phyloP scores from a whole-genome alignment of 2,888 invertebrate genomes.

The Chymomyza caudatula region DNA sequence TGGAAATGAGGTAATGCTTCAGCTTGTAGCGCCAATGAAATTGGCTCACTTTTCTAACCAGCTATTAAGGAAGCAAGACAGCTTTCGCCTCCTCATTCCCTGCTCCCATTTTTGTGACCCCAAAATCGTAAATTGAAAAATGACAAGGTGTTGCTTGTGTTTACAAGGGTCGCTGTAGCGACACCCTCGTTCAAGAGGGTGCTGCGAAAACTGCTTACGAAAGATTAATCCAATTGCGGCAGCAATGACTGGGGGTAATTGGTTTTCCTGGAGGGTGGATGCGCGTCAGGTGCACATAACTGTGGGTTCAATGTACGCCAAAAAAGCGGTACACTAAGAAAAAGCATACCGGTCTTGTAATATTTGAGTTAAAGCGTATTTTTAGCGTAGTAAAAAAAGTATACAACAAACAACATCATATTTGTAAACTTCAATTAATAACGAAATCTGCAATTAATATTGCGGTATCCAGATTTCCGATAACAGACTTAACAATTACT shows the following conservation, averaged over 20 bases:
- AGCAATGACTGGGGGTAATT: slow-evolving; percentile 36
- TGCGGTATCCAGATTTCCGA: too few relatives aligned
- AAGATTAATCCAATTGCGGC: slow-evolving; percentile 46
- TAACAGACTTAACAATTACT: too few relatives aligned
- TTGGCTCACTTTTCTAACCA: slow-evolving; percentile 26
- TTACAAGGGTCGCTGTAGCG: slow-evolving; percentile 1
- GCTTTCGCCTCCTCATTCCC: not conserved
- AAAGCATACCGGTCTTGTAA: too few relatives aligned
- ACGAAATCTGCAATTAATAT: too few relatives aligned
- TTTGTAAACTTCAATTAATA: too few relatives aligned
- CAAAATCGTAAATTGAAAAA: slow-evolving; percentile 43
- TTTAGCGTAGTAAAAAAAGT: too few relatives aligned
- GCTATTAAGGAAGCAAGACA: slow-evolving; percentile 20
- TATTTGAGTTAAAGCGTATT: too few relatives aligned
- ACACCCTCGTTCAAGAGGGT: slow-evolving; percentile 18
- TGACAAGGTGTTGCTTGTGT: slow-evolving; percentile 32
- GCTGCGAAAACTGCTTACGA: slow-evolving; percentile 36
- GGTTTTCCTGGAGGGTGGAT: slow-evolving; percentile 28
- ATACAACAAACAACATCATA: too few relatives aligned
- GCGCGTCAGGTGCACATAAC: slow-evolving; percentile 22
- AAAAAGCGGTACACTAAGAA: slow-evolving; percentile 2
- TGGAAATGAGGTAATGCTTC: slow-evolving; percentile 38
- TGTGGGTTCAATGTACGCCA: slow-evolving; percentile 42
- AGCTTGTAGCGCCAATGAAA: slow-evolving; percentile 16
- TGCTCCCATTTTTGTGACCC: not conserved